These are phyloP conservation scores for Metopia argyrocephala DNA, from an alignment of 2,888 invertebrate genomes.

Conservation along the genomic window DNA sequence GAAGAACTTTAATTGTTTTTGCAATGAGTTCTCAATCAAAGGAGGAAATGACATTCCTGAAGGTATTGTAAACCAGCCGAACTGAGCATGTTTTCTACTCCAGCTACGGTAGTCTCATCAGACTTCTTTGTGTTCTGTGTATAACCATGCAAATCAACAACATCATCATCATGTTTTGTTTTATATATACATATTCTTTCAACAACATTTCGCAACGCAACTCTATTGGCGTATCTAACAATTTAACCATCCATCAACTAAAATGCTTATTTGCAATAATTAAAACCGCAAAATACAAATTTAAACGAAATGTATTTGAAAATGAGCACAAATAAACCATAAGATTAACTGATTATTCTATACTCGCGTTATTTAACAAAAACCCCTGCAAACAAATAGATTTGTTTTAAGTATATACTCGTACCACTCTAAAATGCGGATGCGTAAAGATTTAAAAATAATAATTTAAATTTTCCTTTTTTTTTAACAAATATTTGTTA, in stretches of 20 bases:
- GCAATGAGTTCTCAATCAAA: no score
- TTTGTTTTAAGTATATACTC: conserved; percentile 28
- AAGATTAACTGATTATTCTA: background rate
- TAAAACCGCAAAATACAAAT: conserved; percentile 38
- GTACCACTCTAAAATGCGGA: conserved; percentile 52
- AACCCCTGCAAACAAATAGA: conserved; percentile 21
- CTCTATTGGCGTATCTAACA: background rate
- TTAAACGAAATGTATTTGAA: conserved; percentile 6
- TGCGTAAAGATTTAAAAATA: conserved; percentile 61
- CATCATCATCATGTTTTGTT: no score
- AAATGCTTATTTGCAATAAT: conserved; percentile 22
- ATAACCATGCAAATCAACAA: no score
- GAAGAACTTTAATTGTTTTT: no score
- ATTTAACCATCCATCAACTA: background rate
- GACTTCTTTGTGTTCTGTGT: no score
- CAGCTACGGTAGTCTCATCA: no score
- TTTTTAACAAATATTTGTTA: conserved; percentile 25
- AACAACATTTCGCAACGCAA: background rate
- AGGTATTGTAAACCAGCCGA: no score
- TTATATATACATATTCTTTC: no score
- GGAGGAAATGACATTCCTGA: no score
- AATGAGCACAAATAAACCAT: background rate
- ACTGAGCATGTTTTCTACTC: no score
- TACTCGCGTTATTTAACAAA: background rate
- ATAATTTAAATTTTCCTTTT: conserved; percentile 58